Evolutionary conservation across 2,888 invertebrate genomes (phyloP), one percentile per base, ranked within the genome.

Genomic region (Ochropacha duplaris): DNA sequence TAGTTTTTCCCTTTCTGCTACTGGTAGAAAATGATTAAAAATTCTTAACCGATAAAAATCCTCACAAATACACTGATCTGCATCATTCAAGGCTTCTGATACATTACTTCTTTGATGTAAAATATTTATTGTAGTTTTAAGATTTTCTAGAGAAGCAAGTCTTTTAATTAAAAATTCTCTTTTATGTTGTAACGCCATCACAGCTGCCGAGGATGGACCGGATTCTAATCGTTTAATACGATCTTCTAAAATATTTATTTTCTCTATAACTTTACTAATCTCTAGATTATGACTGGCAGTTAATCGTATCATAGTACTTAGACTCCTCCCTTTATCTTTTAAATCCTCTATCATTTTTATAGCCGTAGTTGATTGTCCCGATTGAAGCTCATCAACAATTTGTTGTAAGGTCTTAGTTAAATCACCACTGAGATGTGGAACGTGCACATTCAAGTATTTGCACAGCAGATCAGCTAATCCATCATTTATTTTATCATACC

Each of bases 401-500:
- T 84, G 79, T 63, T 88, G 88, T 57, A 92, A 76, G 16, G 84
- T 84, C 72, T 87, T 89, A 6, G 81, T 80, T 49, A 92, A 75
- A 71, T 90, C 86, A 11, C 59, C 66, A 62, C 63, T 62, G 26
- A 90, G 66, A 58, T 81, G 74, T 19, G 85, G 81, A 19, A 80
- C 65, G 58, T 84, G 74, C 22, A 83, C 58, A 61, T 83, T 83
- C 22, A 90, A 68, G 58, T 87, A 81, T 62, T 84, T 86, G 54
- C 82, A 80, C 24, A 90, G 59, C 50, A 71, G 71, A 11, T 79
- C 67, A n/a, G 86, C 77, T 24, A 90, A 60, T 24, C 72, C 81
- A 73, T 92, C 91, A 57, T 83, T 72, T 56, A 88, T 87, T 78
- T 82, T 87, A 67, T 92, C 92, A 51, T 89, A 59, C 90, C 90